Evolutionary conservation across 2,113 vertebrate genomes (phyloP).

Genomic region (Natator depressus): DNA sequence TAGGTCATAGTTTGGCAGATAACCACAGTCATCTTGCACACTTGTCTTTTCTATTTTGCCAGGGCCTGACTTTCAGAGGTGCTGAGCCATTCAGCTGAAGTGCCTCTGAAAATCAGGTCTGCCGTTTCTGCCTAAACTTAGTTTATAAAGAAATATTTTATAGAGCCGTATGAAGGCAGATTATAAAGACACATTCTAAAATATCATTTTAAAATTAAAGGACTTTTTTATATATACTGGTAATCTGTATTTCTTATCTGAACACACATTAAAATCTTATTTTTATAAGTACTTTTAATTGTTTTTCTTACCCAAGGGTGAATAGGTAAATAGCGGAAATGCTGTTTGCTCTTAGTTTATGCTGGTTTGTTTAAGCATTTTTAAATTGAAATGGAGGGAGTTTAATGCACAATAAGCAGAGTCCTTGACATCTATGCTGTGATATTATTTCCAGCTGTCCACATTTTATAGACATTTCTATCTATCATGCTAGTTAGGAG

Average conservation of each 20-base stretch:
- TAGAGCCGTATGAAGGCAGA: background rate
- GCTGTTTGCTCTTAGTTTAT: slow-evolving; percentile 15
- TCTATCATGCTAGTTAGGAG: background rate
- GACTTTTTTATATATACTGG: background rate
- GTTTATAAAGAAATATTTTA: background rate
- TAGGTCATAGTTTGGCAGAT: background rate
- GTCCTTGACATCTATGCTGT: background rate
- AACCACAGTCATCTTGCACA: background rate
- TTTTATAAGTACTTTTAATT: background rate
- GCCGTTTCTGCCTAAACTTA: background rate
- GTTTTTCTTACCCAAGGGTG: background rate
- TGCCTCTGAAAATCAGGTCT: background rate
- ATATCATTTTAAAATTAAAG: background rate
- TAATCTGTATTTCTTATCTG: background rate
- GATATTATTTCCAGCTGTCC: slow-evolving; percentile 33
- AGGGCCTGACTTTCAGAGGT: background rate
- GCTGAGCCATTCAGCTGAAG: background rate
- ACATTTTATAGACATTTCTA: slow-evolving; percentile 12
- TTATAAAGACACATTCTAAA: background rate
- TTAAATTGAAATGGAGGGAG: slow-evolving; percentile 10
- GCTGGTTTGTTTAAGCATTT: slow-evolving; percentile 31
- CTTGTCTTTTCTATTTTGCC: background rate
- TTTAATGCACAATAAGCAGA: background rate
- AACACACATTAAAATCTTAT: background rate
- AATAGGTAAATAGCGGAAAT: background rate